Evolutionary conservation across 1,140 invertebrate genomes (phyloP), one percentile per base, ranked within the genome.

Genomic region (Plodia interpunctella): DNA sequence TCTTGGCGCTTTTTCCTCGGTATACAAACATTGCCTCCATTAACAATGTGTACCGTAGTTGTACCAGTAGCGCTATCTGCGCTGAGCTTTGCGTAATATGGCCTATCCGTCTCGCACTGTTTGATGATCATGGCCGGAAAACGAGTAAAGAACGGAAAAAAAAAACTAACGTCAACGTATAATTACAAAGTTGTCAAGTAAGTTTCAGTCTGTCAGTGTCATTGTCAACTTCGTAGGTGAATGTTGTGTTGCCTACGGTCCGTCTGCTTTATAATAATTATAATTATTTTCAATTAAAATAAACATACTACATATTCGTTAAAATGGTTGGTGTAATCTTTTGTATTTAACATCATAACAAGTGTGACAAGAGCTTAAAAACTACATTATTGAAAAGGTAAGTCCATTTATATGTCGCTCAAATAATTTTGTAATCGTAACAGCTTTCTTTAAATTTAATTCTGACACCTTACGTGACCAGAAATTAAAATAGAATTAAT

Each of bases 391-490:
- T 44, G 15, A 2, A 44, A 1, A 44, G 38, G 38, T 44, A 44
- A 44, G 38, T 44, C n/a, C 15, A 2, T 44, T 44, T 44, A 44
- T 2, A 10, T 44, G 5, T 38, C 11, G 35, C 2, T 38, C 2
- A 5, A 44, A 44, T 44, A 44, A 13, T n/a, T 15, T 44, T 17
- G 38, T 44, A 44, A 44, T 44, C 38, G 38, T 44, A 44, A 44
- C 38, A 44, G 38, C 38, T 44, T 44, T 44, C 38, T 15, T 44
- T 44, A 44, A 15, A 15, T 44, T 44, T n/a, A 44, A 44, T 15
- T 17, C 13, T 44, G 10, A n/a, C 38, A 15, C 38, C 4, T 44
- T 44, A 15, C 38, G 38, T 44, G n/a, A 44, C 38, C 10, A 44
- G 38, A 44, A 44, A 15, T 3, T 6, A 10, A 1, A 44, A n/a